Conservation (phyloP, 2,113 vertebrate species). For the Anser cygnoides region DNA sequence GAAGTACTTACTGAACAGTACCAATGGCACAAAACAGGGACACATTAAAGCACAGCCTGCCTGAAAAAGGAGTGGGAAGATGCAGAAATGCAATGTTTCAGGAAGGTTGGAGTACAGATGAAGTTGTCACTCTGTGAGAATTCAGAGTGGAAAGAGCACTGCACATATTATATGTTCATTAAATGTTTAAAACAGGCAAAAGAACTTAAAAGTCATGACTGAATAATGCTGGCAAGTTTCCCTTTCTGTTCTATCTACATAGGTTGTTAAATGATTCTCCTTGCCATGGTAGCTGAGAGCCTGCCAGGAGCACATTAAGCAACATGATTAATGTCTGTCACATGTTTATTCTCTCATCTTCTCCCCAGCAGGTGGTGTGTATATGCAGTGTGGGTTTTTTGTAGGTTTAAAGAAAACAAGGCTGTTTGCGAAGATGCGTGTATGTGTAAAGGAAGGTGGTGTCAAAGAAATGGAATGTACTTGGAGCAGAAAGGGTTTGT, state of each 20-base stretch:
- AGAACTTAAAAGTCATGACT: not conserved
- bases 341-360: constrained; percentile 46
- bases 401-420: not conserved
- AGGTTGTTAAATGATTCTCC: constrained; percentile 31
- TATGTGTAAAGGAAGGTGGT: not conserved
- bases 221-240: constrained; percentile 28
- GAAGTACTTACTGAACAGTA: accelerated
- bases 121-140: not conserved
- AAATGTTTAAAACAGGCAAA: not conserved
- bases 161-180: not conserved
- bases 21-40: not conserved
- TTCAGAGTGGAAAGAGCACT: not conserved
- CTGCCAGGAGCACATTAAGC: constrained; percentile 46
- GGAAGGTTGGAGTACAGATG: not conserved
- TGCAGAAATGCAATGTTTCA: not conserved
- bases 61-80: not conserved
- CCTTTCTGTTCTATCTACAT: constrained; percentile 4
- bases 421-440: not conserved
- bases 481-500: not conserved
- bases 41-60: not conserved
- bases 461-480: not conserved
- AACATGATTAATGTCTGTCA: constrained; percentile 51
- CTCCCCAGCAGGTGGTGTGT: constrained; percentile 40
- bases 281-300: constrained; percentile 3
- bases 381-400: not conserved